phyloP scores from a whole-genome alignment of 2,113 vertebrate genomes.

The Peromyscus leucopus region DNA sequence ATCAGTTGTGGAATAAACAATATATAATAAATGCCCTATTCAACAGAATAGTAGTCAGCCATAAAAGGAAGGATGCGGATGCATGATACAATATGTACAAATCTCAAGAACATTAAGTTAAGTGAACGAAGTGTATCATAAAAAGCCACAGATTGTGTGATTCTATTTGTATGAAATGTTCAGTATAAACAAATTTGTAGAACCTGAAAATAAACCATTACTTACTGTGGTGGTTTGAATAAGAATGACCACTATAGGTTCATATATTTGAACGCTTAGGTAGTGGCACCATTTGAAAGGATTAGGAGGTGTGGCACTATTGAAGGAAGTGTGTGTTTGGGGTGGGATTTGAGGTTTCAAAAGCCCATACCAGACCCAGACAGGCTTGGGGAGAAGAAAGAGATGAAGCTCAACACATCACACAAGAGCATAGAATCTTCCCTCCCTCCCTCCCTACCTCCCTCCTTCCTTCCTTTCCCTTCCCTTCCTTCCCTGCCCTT shows the following conservation, averaged over 20 bases:
- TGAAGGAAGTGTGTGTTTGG: background rate
- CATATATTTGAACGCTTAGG: background rate
- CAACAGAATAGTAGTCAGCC: background rate
- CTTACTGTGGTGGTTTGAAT: background rate
- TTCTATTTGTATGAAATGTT: slow-evolving; percentile 2
- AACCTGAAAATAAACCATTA: background rate
- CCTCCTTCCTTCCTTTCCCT: background rate
- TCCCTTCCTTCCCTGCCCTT: too few species aligned
- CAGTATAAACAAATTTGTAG: background rate
- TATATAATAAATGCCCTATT: background rate
- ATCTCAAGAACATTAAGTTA: background rate
- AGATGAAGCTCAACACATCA: background rate
- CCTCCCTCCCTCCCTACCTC: background rate
- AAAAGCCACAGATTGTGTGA: background rate
- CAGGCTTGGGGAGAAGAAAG: background rate
- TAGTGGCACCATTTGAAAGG: background rate
- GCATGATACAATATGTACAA: background rate
- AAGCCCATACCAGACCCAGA: background rate
- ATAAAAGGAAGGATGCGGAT: background rate
- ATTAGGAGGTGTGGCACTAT: background rate
- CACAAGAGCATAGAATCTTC: background rate
- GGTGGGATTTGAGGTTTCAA: background rate
- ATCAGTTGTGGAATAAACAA: background rate
- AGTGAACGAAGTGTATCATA: background rate
- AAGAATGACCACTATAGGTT: background rate